Conservation (phyloP, 2,113 vertebrate species). For the Callospermophilus lateralis region DNA sequence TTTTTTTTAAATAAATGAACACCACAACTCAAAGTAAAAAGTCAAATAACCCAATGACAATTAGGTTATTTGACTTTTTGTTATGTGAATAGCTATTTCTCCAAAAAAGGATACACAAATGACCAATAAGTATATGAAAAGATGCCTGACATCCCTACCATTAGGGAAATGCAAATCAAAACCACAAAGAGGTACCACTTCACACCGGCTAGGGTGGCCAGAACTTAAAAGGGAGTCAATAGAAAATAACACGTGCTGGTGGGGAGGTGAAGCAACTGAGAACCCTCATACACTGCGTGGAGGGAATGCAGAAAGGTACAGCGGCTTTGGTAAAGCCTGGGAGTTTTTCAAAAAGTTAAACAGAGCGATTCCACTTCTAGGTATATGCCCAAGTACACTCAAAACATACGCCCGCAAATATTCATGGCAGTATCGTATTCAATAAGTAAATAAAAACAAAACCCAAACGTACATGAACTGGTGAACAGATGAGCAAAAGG, state of each 20-base stretch:
- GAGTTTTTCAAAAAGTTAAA: slow-evolving; percentile 46
- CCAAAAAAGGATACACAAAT: background rate
- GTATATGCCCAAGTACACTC: background rate
- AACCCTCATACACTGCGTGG: background rate
- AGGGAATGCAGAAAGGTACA: background rate
- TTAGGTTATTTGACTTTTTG: too few species aligned
- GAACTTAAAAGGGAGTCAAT: background rate
- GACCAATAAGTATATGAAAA: background rate
- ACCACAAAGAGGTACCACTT: background rate
- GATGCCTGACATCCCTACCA: background rate
- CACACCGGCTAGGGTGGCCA: background rate
- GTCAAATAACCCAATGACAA: background rate
- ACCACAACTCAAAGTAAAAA: slow-evolving; percentile 18
- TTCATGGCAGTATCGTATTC: background rate
- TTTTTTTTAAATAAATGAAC: background rate
- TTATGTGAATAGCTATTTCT: slow-evolving; percentile 32
- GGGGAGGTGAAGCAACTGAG: background rate
- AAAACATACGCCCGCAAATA: background rate
- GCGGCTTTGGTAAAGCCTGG: background rate
- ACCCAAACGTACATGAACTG: background rate
- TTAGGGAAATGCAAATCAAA: slow-evolving; percentile 36
- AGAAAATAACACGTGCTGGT: background rate
- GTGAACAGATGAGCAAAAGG: background rate
- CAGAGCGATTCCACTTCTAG: background rate
- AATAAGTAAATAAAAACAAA: background rate